Evolutionary conservation across 2,797 vertebrate genomes (phyloP).

Genomic region (Argya squamiceps): DNA sequence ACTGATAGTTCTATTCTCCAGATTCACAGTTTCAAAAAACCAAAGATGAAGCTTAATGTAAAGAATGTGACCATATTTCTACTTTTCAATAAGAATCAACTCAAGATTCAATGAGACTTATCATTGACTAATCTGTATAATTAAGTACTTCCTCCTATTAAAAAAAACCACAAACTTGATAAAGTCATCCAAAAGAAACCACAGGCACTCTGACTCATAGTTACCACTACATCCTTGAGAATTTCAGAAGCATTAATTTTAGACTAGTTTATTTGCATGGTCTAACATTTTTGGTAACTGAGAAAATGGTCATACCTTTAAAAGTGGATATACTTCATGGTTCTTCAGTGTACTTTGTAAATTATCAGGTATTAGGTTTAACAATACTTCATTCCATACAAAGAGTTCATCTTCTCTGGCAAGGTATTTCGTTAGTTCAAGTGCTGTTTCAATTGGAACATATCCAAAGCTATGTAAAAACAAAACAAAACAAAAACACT

Average conservation of each 20-base stretch:
- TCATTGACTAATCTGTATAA: not conserved
- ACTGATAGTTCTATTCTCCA: not conserved
- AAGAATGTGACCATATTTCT: not conserved
- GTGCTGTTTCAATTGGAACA: slow-evolving; percentile 71
- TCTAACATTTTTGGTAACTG: not conserved
- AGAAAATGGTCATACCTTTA: slow-evolving; percentile 74
- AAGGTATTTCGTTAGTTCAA: slow-evolving; percentile 80
- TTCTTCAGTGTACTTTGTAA: slow-evolving; percentile 55
- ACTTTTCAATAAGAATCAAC: not conserved
- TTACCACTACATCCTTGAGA: not conserved
- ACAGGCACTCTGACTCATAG: not conserved
- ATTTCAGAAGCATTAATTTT: not conserved
- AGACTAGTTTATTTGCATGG: not conserved
- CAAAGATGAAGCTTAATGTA: not conserved
- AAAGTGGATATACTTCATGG: slow-evolving; percentile 72
- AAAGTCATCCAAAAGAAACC: not conserved
- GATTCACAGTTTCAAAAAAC: not conserved
- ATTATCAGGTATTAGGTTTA: slow-evolving; percentile 46
- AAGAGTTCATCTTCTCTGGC: slow-evolving; percentile 76
- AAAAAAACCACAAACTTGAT: not conserved
- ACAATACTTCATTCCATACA: slow-evolving; percentile 72
- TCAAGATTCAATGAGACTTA: not conserved
- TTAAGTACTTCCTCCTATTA: not conserved
- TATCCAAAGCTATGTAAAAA: slow-evolving; percentile 69
- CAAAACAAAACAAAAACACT: not conserved